These are phyloP conservation scores for Kryphioiulus occultus DNA, from an alignment of 2,888 invertebrate species.

Conservation along the genomic window DNA sequence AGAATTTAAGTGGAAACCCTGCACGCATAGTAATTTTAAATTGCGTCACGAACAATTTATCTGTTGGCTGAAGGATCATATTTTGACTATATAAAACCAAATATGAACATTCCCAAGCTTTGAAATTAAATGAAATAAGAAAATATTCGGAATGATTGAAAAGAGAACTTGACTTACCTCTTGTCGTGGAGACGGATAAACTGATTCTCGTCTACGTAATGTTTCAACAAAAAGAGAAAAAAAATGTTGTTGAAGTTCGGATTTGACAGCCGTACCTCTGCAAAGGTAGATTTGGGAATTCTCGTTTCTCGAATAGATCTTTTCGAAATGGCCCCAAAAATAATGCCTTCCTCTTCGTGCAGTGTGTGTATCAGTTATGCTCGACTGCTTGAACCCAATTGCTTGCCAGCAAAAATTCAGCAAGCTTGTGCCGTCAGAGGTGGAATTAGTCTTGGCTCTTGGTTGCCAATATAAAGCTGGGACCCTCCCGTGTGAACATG, in stretches of 20 bases:
- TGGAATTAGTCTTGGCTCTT: not conserved
- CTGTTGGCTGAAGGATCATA: too few relatives aligned
- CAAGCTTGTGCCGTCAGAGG: not conserved
- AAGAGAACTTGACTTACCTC: not conserved
- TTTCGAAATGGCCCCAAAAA: not conserved
- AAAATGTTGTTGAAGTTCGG: not conserved
- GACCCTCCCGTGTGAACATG: slow-evolving; percentile 15
- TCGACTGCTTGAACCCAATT: not conserved
- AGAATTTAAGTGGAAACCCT: too few relatives aligned
- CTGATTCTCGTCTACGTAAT: not conserved
- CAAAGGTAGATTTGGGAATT: not conserved
- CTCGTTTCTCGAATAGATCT: not conserved
- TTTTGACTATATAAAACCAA: too few relatives aligned
- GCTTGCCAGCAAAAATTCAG: not conserved
- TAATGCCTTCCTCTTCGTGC: not conserved
- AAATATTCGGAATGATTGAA: not conserved
- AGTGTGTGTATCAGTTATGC: not conserved
- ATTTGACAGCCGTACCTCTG: not conserved
- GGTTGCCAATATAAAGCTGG: not conserved
- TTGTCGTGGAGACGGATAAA: not conserved
- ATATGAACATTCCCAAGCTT: too few relatives aligned
- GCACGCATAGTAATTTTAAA: too few relatives aligned
- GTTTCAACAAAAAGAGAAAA: too few relatives aligned
- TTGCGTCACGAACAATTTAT: too few relatives aligned
- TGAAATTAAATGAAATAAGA: too few relatives aligned